Percentiles rank a stretch among this genome's conserved stretches.
These are phyloP conservation scores for Amphiprion ocellaris DNA, from an alignment of 2,113 vertebrate genomes.

Conservation along the genomic window DNA sequence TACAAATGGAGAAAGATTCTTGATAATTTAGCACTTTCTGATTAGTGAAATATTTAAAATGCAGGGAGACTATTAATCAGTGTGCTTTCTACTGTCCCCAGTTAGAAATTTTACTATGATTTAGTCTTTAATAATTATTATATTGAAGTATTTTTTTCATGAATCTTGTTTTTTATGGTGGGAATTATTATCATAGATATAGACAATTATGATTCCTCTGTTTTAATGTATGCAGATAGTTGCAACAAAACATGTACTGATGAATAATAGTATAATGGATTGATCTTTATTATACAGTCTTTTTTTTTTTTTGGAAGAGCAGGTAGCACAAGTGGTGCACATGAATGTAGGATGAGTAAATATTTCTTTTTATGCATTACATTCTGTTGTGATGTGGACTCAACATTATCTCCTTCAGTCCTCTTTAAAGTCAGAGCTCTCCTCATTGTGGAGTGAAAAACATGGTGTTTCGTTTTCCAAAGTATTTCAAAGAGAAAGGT, in stretches of 20 bases:
- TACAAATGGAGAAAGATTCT: neutral
- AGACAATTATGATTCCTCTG: too few relatives aligned
- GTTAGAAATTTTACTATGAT: neutral
- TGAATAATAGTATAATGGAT: neutral
- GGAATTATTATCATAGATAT: too few relatives aligned
- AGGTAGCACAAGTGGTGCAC: neutral
- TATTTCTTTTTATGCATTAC: neutral
- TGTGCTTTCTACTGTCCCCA: neutral
- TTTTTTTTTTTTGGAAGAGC: neutral
- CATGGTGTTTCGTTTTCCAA: too few relatives aligned
- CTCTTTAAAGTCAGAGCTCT: too few relatives aligned
- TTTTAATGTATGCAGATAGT: neutral
- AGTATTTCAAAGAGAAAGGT: too few relatives aligned
- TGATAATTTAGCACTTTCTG: neutral
- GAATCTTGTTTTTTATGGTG: too few relatives aligned
- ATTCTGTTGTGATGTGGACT: neutral
- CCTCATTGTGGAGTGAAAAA: too few relatives aligned
- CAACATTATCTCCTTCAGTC: too few relatives aligned
- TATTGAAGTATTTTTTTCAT: neutral
- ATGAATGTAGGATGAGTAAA: neutral
- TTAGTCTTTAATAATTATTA: neutral
- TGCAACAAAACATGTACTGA: neutral
- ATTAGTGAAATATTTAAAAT: neutral
- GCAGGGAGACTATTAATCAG: neutral
- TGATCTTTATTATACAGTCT: neutral